Evolutionary conservation across 2,113 vertebrate genomes (phyloP).

Genomic region (Phrynosoma blainvillii): DNA sequence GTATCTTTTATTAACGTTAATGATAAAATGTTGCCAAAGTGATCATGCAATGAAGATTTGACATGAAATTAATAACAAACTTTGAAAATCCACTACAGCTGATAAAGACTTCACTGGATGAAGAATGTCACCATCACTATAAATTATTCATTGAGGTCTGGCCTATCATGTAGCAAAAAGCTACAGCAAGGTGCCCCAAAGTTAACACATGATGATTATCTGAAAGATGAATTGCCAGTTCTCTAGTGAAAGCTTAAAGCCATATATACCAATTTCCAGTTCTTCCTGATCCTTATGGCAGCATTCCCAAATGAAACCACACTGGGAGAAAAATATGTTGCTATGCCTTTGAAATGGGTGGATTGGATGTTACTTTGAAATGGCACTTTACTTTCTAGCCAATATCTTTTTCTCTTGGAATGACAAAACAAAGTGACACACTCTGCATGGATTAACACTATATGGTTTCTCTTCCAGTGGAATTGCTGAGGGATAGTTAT

Average conservation of each 20-base stretch:
- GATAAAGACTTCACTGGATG: conserved; percentile 47
- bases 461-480: conserved; percentile 33
- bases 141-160: conserved; percentile 57
- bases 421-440: conserved; percentile 5
- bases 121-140: conserved; percentile 44
- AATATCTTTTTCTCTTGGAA: conserved; percentile 29
- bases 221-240: conserved; percentile 62
- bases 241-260: conserved; percentile 60
- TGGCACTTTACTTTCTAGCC: conserved; percentile 39
- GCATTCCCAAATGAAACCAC: conserved; percentile 53
- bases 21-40: conserved; percentile 32
- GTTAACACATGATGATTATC: conserved; percentile 61
- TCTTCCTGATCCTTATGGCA: conserved; percentile 63
- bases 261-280: conserved; percentile 56
- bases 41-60: conserved; percentile 6
- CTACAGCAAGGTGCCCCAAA: conserved; percentile 59
- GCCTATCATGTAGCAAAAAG: conserved; percentile 63
- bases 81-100: conserved; percentile 51
- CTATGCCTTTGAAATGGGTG: conserved; percentile 61
- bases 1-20: conserved; percentile 31
- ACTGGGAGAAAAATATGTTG: conserved; percentile 30
- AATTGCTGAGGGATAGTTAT: conserved; percentile 18
- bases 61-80: conserved; percentile 36
- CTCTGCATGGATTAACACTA: conserved; percentile 31
- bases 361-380: conserved; percentile 47